Evolutionary conservation across 2,113 vertebrate species (phyloP).

Genomic region (Chloroceryle aenea): DNA sequence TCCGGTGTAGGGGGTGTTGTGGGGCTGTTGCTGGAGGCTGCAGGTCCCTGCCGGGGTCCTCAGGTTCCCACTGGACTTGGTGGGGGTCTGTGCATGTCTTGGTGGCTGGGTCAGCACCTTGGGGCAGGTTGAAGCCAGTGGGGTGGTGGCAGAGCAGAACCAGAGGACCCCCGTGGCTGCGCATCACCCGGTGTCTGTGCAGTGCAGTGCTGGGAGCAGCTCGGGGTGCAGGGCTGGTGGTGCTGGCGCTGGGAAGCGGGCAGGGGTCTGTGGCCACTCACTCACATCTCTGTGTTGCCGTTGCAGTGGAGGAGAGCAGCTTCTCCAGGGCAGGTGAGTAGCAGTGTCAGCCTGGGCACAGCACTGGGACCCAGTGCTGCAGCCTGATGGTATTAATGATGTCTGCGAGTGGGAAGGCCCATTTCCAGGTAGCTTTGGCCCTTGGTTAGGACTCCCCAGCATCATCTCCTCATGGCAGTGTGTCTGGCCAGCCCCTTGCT

Average conservation of each 20-base stretch:
- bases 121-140: accelerated
- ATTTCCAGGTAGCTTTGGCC: too few species aligned
- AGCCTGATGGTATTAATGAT: accelerated
- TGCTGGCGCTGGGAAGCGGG: neutral
- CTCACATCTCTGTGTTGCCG: neutral
- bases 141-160: neutral
- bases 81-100: neutral
- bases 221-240: neutral
- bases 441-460: neutral
- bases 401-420: neutral
- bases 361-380: neutral
- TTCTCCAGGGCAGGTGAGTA: conserved; percentile 78
- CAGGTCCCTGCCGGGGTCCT: neutral
- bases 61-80: neutral
- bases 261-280: accelerated
- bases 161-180: accelerated
- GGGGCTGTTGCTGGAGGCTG: neutral
- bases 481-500: neutral
- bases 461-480: neutral
- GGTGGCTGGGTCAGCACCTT: neutral
- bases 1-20: neutral
- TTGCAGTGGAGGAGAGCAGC: conserved; percentile 70
- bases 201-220: accelerated
- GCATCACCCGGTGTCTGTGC: too few species aligned
- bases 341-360: neutral